Base-by-base conservation (phyloP, 2,113 vertebrate genomes). In the Erythrolamprus reginae region DNA sequence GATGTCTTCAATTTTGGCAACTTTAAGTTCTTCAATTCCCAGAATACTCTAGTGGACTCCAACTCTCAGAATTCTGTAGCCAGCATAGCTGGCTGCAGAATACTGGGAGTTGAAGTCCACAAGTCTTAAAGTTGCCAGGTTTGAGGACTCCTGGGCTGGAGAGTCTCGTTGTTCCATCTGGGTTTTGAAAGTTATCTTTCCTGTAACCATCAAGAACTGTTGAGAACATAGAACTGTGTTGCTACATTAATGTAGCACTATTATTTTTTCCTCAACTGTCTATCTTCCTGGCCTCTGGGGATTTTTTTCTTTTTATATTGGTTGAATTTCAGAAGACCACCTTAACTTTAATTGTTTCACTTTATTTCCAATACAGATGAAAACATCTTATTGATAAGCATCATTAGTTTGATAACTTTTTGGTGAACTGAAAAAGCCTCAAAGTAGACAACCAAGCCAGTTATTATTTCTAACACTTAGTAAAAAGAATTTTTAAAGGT, bases 131-230 rank as follows among this genome's bases (percentile, higher is more conserved):
- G 45, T 45, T 45, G 45, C 45, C 45, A 45, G 5, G 45, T 45
- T 45, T 45, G 45, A 45, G 45, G 45, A 45, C 45, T 5, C 45
- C 45, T 45, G 45, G 45, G 45, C 45, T 23, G 38, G n/a, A 53
- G 77, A 47, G 24, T 45, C 19, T 10, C 21, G 8, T 55, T 90
- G 51, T 83, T 55, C n/a, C 33, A 13, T 8, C n/a, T 89, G 87
- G 55, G 84, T 90, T 89, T 83, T 56, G 12, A 52, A 92, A 84
- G 33, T 88, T 24, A 10, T 82, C 0, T 84, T 94, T 48, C 70
- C 82, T 61, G 42, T 1, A 82, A 48, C 21, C 15, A 38, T 33
- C 84, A 89, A 65, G 88, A 83, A 45, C 48, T 70, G 42, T 17
- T 89, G 92, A 56, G 50, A 85, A 26, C n/a, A 1, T 3, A 53